Conservation (phyloP, 2,888 invertebrate species). For the Chrysina gloriosa region DNA sequence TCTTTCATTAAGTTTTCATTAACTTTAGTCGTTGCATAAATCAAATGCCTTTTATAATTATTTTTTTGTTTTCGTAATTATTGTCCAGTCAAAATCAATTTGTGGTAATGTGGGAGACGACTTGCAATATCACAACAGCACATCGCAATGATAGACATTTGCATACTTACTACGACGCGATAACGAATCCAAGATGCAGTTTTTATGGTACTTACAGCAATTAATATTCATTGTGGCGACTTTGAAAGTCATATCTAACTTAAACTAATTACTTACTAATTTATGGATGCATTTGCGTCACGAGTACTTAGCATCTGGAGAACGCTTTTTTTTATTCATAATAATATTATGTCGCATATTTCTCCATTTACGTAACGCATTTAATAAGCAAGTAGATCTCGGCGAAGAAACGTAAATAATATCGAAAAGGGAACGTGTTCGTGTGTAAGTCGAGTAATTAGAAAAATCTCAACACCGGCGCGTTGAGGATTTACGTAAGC, state of each 20-base stretch:
- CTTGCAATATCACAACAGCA: too few relatives aligned
- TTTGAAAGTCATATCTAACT: conserved; percentile 13
- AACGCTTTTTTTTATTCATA: not conserved
- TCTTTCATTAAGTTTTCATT: too few relatives aligned
- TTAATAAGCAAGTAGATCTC: not conserved
- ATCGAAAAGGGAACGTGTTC: not conserved
- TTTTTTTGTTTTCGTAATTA: too few relatives aligned
- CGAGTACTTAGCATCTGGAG: conserved; percentile 14
- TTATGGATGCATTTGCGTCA: conserved; percentile 17
- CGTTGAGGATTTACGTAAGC: too few relatives aligned
- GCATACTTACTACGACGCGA: too few relatives aligned
- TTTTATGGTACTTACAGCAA: too few relatives aligned
- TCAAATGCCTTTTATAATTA: too few relatives aligned
- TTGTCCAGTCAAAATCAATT: too few relatives aligned
- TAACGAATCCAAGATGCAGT: too few relatives aligned
- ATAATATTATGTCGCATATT: not conserved
- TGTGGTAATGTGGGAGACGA: too few relatives aligned
- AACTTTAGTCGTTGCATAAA: too few relatives aligned
- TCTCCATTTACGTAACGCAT: not conserved
- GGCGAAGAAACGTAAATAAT: not conserved
- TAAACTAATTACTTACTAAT: conserved; percentile 4
- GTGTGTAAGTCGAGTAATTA: not conserved
- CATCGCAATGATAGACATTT: too few relatives aligned
- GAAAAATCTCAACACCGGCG: not conserved
- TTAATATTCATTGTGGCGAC: not conserved